Evolutionary conservation across 1,140 invertebrate species (phyloP).

Genomic region (Diploscapter pachys): DNA sequence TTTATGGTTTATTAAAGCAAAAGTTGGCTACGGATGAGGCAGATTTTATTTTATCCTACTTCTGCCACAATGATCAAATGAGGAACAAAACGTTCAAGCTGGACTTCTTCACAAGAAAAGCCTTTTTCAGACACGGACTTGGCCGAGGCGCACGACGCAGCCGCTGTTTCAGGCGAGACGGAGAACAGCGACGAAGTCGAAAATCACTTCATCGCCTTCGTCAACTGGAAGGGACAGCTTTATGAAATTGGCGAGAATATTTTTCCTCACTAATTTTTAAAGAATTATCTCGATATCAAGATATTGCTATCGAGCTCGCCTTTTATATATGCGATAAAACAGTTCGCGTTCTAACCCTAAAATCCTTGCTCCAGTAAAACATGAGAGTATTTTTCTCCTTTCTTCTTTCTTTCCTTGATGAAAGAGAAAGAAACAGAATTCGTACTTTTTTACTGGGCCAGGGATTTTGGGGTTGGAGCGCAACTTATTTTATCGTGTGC

Average conservation of each 20-base stretch:
- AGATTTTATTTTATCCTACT: conserved; percentile 6
- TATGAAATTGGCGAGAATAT: conserved; percentile 32
- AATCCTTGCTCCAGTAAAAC: too few relatives aligned
- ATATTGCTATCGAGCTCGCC: not conserved
- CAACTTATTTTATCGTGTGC: not conserved
- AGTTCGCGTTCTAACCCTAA: too few relatives aligned
- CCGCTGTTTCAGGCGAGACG: conserved; percentile 19
- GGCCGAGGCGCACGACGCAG: conserved; percentile 8
- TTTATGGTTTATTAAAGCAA: conserved; percentile 7
- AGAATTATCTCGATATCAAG: not conserved
- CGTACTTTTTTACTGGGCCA: not conserved
- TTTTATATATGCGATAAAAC: too few relatives aligned
- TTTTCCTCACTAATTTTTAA: not conserved
- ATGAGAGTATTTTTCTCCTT: not conserved
- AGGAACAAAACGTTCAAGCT: not conserved
- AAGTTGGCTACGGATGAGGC: conserved; percentile 14
- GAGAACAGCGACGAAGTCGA: conserved; percentile 27
- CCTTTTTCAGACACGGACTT: conserved; percentile 24
- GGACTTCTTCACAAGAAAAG: not conserved
- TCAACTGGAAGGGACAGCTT: conserved; percentile 32
- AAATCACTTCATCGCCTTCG: conserved; percentile 41
- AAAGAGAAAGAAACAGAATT: not conserved
- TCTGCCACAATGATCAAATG: not conserved
- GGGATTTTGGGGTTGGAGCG: not conserved
- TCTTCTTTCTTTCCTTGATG: not conserved